phyloP scores from a whole-genome alignment of 2,113 vertebrate species.

The Bufo bufo region DNA sequence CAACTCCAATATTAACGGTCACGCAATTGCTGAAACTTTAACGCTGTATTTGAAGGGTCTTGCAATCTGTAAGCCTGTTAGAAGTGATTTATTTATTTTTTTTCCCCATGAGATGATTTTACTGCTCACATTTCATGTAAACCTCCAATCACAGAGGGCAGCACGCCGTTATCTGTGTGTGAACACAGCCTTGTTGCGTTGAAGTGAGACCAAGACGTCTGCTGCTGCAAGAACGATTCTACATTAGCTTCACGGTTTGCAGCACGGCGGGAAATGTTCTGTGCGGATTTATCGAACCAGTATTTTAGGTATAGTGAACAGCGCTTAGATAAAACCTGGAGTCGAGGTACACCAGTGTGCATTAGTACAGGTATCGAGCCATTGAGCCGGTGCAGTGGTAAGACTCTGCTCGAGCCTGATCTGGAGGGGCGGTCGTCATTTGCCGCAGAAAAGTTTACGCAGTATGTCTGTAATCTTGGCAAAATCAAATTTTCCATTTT shows the following conservation, averaged over 20 bases:
- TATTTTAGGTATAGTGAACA: not conserved
- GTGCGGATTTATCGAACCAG: not conserved
- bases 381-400: too few species aligned
- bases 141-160: not conserved
- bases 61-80: not conserved
- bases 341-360: not conserved
- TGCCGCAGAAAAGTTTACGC: too few species aligned
- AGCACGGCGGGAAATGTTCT: not conserved
- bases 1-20: too few species aligned
- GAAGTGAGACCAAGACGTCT: not conserved
- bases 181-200: not conserved
- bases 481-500: too few species aligned
- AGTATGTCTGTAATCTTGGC: too few species aligned
- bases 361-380: too few species aligned
- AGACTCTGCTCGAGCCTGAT: too few species aligned
- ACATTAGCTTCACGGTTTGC: not conserved
- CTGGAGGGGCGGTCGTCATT: too few species aligned
- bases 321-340: not conserved
- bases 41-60: not conserved
- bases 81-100: not conserved
- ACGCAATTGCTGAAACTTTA: too few species aligned
- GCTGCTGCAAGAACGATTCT: not conserved
- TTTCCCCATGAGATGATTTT: not conserved
- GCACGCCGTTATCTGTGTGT: not conserved
- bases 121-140: not conserved